Evolutionary conservation across 2,797 vertebrate species (phyloP).

Genomic region (Melanotaenia boesemani): DNA sequence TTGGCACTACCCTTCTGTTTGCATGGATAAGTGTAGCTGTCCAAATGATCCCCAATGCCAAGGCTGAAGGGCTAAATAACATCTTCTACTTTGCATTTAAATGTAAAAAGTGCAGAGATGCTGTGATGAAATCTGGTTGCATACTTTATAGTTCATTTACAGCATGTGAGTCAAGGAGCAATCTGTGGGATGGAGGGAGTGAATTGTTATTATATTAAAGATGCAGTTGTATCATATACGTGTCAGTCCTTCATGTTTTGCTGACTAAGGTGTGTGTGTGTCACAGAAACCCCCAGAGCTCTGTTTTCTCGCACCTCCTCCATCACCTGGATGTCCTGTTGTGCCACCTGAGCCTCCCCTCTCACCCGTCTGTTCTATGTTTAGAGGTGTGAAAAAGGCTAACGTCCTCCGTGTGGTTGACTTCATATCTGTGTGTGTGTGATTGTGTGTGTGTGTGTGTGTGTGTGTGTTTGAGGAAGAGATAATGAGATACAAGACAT

Average conservation of each 20-base stretch:
- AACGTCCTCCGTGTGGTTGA: slow-evolving; percentile 41
- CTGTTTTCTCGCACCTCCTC: slow-evolving; percentile 28
- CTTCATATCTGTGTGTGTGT: slow-evolving; percentile 28
- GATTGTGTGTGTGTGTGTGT: slow-evolving; percentile 1
- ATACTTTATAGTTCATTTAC: no score
- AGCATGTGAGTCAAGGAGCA: not conserved
- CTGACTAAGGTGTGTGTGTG: slow-evolving; percentile 6
- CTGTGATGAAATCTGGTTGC: no score
- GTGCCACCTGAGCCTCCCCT: slow-evolving; percentile 21
- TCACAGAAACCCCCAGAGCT: slow-evolving; percentile 18
- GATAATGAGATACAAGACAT: slow-evolving; percentile 50
- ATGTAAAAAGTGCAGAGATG: not conserved
- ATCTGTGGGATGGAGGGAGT: not conserved
- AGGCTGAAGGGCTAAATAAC: not conserved
- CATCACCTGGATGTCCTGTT: slow-evolving; percentile 52
- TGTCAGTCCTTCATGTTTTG: not conserved
- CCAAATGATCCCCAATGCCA: not conserved
- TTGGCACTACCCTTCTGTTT: not conserved
- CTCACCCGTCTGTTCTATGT: slow-evolving; percentile 62
- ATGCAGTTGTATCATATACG: not conserved
- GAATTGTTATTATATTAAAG: not conserved
- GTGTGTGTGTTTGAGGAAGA: slow-evolving; percentile 39
- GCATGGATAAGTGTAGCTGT: not conserved
- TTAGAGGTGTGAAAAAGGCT: slow-evolving; percentile 70
- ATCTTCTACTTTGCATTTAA: not conserved